Evolutionary conservation across 2,113 vertebrate species (phyloP), one percentile per base, ranked within the genome.

Genomic region (Peromyscus californicus): DNA sequence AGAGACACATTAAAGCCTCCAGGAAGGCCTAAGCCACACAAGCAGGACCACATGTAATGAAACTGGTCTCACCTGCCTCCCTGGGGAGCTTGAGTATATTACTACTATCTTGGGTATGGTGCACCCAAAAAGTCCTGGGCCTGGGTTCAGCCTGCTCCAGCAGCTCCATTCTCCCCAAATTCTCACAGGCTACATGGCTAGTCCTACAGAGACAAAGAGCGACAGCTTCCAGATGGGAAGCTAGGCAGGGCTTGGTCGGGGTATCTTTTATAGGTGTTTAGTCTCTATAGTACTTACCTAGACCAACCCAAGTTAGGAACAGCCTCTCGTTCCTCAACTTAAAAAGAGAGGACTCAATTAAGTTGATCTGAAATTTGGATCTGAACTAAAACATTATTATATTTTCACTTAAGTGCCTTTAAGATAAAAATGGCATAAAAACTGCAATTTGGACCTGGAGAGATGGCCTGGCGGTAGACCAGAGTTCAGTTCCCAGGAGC

Each of bases 351-450:
- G 8, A 84, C 17, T 95, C 31, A 74, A 86, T 78, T 84, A 94
- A 92, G 93, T 74, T 74, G 45, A 33, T 93, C 83, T 91, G 75
- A 9, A 89, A 31, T 97, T 96, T 79, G 17, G 54, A 78, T 21
- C 51, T 93, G 33, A 31, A 91, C 51, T 93, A 75, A 78, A 96
- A 97, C 69, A 36, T 92, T 85, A 85, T 78, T 94, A 79, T 67
- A 80, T 75, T 96, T 92, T 85, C 39, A 92, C 31, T 82, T 95
- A 90, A 95, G 80, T 84, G 92, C 65, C 59, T 96, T 85, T 92
- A 96, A 92, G 76, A 95, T 39, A 96, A 96, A 96, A 96, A 61
- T 11, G 1, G 90, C 39, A 90, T 67, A 93, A 96, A 61, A 61
- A 26, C 26, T 63, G 24, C 57, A 84, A 7, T 63, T 61, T 26